Percentiles rank a stretch among this genome's conserved stretches.
Conservation (phyloP, 2,888 invertebrate genomes). For the Lepidochrysops patricia region DNA sequence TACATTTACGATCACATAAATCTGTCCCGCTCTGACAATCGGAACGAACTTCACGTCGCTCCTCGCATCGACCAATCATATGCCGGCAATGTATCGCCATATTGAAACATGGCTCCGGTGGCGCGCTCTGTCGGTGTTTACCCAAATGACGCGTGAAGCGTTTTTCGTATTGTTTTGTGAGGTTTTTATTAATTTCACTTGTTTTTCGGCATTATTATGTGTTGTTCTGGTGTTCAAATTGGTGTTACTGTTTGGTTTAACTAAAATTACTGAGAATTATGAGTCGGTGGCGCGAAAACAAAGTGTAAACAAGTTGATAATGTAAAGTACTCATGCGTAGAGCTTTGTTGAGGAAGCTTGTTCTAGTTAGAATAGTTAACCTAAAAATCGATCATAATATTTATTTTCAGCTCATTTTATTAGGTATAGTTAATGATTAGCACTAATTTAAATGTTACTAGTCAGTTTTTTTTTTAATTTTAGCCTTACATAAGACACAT, state of each 20-base stretch:
- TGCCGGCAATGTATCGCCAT: conserved; percentile 59
- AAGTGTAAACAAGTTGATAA: conserved; percentile 18
- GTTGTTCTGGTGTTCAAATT: conserved; percentile 39
- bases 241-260: conserved; percentile 30
- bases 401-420: background rate
- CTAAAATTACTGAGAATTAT: background rate
- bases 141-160: conserved; percentile 43
- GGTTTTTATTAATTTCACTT: conserved; percentile 45
- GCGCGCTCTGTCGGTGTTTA: conserved; percentile 57
- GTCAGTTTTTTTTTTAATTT: background rate
- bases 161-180: conserved; percentile 54
- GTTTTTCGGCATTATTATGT: conserved; percentile 32
- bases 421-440: background rate
- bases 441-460: background rate
- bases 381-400: background rate
- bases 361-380: conserved; percentile 2
- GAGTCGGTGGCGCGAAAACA: background rate
- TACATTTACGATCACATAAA: conserved; percentile 65
- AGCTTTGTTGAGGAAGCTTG: conserved; percentile 9
- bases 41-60: conserved; percentile 57
- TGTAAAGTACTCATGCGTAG: background rate
- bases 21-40: conserved; percentile 58
- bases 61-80: conserved; percentile 48
- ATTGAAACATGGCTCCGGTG: conserved; percentile 52
- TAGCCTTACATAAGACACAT: background rate